Conservation (phyloP, 1,140 invertebrate genomes). For the Odontomachus brunneus region DNA sequence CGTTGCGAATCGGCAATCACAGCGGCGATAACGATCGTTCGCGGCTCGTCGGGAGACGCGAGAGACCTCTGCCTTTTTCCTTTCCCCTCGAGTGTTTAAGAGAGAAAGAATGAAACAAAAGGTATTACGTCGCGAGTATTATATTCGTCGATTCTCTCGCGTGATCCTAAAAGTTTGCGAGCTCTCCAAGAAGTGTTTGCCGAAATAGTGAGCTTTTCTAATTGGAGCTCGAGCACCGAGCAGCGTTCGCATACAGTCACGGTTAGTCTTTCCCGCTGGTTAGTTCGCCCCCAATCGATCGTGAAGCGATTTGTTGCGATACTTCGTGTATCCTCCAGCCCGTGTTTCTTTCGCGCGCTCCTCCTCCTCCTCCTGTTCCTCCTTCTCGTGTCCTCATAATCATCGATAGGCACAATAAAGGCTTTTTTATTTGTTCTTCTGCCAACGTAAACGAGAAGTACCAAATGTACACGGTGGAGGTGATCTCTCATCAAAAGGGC, state of each 20-base stretch:
- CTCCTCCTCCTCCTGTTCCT: background rate
- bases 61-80: conserved; percentile 1
- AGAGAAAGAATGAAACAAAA: conserved; percentile 11
- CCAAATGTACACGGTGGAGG: conserved; percentile 22
- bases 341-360: background rate
- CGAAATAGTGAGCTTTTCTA: conserved; percentile 22
- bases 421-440: conserved; percentile 72
- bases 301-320: conserved; percentile 30
- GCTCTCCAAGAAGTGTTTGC: background rate
- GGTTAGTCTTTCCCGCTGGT: conserved; percentile 6
- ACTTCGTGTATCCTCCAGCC: conserved; percentile 13
- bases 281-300: conserved; percentile 21
- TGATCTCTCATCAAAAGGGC: conserved; percentile 24
- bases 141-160: conserved; percentile 16
- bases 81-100: conserved; percentile 9
- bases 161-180: conserved; percentile 9
- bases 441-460: conserved; percentile 74
- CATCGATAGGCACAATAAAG: conserved; percentile 80
- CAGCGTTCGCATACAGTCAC: background rate
- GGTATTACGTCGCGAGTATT: background rate
- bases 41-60: background rate
- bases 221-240: conserved; percentile 18
- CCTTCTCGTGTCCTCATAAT: conserved; percentile 48
- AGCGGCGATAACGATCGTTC: conserved; percentile 6
- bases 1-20: conserved; percentile 18